These are phyloP conservation scores for Malurus leucopterus DNA, from an alignment of 2,797 vertebrate species.

Conservation along the genomic window DNA sequence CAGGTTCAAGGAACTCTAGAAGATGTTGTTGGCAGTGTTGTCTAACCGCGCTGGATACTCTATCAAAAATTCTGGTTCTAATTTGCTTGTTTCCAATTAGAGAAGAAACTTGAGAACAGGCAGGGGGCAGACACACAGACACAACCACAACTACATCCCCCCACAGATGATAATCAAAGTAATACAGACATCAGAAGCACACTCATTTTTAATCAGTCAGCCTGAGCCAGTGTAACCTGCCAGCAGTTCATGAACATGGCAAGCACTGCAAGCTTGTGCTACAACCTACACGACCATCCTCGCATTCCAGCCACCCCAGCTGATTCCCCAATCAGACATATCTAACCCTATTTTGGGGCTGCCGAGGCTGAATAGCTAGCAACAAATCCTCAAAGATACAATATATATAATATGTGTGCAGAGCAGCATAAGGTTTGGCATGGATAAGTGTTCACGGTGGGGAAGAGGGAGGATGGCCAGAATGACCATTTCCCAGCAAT, in stretches of 20 bases:
- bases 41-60: not conserved
- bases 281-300: not conserved
- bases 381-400: not conserved
- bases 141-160: rapidly evolving
- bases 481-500: not conserved
- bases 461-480: not conserved
- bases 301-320: not conserved
- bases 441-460: not conserved
- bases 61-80: not conserved
- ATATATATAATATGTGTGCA: not conserved
- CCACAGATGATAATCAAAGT: not conserved
- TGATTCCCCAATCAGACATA: no score
- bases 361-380: not conserved
- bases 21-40: not conserved
- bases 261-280: not conserved
- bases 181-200: not conserved
- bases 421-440: not conserved
- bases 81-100: not conserved
- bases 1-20: not conserved
- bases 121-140: not conserved
- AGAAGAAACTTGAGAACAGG: not conserved
- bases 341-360: not conserved
- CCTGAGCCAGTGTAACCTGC: not conserved
- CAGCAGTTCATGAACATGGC: not conserved
- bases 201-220: not conserved